Conservation (phyloP, 2,113 vertebrate species). For the Dermatemys mawii region DNA sequence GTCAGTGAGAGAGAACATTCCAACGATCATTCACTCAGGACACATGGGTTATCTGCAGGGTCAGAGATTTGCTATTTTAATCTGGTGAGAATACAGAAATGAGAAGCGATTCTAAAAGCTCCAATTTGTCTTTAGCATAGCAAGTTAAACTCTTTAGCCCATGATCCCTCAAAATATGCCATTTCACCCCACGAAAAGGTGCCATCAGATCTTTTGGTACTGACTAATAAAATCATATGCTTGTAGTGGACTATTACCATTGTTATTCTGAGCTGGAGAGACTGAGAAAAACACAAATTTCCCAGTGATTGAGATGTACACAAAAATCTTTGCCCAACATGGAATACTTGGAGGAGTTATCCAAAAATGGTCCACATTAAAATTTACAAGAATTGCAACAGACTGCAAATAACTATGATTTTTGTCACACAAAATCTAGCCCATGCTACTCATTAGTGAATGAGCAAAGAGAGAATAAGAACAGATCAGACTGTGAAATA, state of each 20-base stretch:
- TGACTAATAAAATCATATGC: not conserved
- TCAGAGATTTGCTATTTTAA: not conserved
- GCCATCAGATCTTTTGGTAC: fast-evolving
- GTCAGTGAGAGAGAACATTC: not conserved
- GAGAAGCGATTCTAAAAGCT: not conserved
- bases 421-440: not conserved
- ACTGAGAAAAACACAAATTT: not conserved
- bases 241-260: fast-evolving
- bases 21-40: not conserved
- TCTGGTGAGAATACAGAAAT: not conserved
- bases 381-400: fast-evolving
- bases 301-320: fast-evolving
- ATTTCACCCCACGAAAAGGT: fast-evolving
- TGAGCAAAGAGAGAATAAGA: not conserved
- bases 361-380: not conserved
- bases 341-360: not conserved
- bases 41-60: not conserved
- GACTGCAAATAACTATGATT: not conserved
- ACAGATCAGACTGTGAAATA: not conserved
- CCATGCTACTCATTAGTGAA: not conserved
- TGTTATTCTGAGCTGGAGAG: not conserved
- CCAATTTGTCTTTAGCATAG: not conserved
- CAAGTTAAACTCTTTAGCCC: not conserved
- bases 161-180: not conserved
- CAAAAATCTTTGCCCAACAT: not conserved